Evolutionary conservation across 37 sponge, comb jelly and placozoan genomes (phyloP).

Genomic region (Haliclona indistincta): DNA sequence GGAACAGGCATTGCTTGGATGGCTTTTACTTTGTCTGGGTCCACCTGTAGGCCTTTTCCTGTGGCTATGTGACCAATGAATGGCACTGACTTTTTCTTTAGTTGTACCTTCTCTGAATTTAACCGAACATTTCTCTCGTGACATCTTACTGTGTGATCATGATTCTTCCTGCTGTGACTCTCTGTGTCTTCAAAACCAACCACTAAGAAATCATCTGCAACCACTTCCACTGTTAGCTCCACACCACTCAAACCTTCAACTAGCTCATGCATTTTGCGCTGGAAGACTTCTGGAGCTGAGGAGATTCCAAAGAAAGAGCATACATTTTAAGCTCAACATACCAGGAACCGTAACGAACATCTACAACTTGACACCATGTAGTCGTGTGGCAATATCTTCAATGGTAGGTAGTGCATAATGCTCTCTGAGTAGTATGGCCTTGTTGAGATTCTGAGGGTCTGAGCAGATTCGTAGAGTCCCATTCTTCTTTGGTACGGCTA

Average conservation of each 20-base stretch:
- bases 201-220: no score
- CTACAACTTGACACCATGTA: conserved; percentile 42
- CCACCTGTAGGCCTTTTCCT: background rate
- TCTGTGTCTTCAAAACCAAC: no score
- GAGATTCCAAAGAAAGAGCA: no score
- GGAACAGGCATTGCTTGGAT: background rate
- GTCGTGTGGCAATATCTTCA: conserved; percentile 35
- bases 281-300: no score
- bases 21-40: background rate
- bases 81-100: background rate
- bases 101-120: no score
- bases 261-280: no score
- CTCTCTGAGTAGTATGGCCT: no score
- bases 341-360: conserved; percentile 55
- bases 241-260: no score
- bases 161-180: no score
- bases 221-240: background rate
- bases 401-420: conserved; percentile 42
- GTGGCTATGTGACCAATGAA: conserved; percentile 3
- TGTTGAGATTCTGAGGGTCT: no score
- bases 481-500: conserved; percentile 26
- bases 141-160: no score
- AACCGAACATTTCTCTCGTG: no score
- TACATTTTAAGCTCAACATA: conserved; percentile 23
- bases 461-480: conserved; percentile 45